Base-by-base conservation (phyloP, 2,113 vertebrate species). In the Circaetus gallicus region DNA sequence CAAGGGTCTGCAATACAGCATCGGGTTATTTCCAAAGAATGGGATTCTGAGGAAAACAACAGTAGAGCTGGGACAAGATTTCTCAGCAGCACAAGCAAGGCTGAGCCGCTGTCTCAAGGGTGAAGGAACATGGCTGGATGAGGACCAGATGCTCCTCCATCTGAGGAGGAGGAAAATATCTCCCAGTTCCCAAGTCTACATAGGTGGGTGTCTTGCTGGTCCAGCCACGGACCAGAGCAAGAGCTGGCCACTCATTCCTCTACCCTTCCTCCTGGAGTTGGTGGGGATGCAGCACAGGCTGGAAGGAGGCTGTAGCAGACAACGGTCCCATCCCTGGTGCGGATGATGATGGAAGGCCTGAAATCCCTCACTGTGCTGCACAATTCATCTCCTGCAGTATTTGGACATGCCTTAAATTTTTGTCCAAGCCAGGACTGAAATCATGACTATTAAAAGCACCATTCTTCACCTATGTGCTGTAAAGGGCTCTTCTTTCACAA, bases 241-340 rank as follows among this genome's bases (percentile, higher is more conserved):
- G n/a, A 84, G 1, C 40, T 69, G 40, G 3, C 8, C 16, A 3
- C 12, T 49, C 11, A 8, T 8, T 11, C 13, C 28, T 12, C 15
- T 38, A 6, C 12, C 18, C 40, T 40, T 42, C 10, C 62, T 50
- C 24, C 26, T 63, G 40, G n/a, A 31, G 17, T 0, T 65, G 15
- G 6, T 70, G 38, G 16, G 43, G 40, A 43, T n/a, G 59, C 40
- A 49, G 53, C 0, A 1, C 36, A 25, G 29, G 4, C 36, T 67
- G 29, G 18, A 47, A 50, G 13, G 18, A 86, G 31, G 7, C 24
- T 52, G 20, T 21, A 40, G 26, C 31, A 86, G 69, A 42, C 1
- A 1, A 0, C 3, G 38, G 38, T 78, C 13, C 40, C 4, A 0
- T 24, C 31, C 16, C 10, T 3, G 1, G 2, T 10, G 61, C 14